Evolutionary conservation across 2,888 invertebrate genomes (phyloP).

Genomic region (Drosophila glabriapex): DNA sequence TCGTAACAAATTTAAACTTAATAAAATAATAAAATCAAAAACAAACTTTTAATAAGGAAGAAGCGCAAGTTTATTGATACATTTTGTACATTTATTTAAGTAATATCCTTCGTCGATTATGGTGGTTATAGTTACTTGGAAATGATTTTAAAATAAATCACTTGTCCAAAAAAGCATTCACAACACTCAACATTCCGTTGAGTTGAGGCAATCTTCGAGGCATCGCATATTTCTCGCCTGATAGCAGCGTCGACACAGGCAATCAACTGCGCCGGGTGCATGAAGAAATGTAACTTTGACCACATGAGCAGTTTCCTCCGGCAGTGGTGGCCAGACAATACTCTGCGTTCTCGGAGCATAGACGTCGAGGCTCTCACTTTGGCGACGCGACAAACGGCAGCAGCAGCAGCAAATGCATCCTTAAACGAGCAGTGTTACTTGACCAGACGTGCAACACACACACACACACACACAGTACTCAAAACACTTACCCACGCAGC

Average conservation of each 20-base stretch:
- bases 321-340: constrained; percentile 67
- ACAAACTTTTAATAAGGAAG: not conserved
- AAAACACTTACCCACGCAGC: constrained; percentile 56
- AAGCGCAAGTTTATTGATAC: not conserved
- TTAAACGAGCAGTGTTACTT: constrained; percentile 4
- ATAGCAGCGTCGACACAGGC: constrained; percentile 50
- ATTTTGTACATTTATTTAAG: not conserved
- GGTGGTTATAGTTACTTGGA: not conserved
- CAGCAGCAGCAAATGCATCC: constrained; percentile 54
- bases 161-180: not conserved
- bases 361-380: constrained; percentile 44
- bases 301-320: constrained; percentile 52
- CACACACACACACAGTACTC: not conserved
- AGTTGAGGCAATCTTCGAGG: constrained; percentile 34
- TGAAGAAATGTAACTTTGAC: constrained; percentile 63
- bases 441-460: not conserved
- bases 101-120: not conserved
- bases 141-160: not conserved
- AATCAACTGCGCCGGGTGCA: constrained; percentile 38
- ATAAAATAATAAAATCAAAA: not conserved
- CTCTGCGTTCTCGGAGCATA: constrained; percentile 70
- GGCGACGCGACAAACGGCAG: constrained; percentile 20
- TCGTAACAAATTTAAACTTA: not conserved
- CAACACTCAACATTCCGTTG: constrained; percentile 40
- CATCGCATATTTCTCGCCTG: constrained; percentile 22